phyloP scores from a whole-genome alignment of 2,888 invertebrate species.

The Macaria liturata region DNA sequence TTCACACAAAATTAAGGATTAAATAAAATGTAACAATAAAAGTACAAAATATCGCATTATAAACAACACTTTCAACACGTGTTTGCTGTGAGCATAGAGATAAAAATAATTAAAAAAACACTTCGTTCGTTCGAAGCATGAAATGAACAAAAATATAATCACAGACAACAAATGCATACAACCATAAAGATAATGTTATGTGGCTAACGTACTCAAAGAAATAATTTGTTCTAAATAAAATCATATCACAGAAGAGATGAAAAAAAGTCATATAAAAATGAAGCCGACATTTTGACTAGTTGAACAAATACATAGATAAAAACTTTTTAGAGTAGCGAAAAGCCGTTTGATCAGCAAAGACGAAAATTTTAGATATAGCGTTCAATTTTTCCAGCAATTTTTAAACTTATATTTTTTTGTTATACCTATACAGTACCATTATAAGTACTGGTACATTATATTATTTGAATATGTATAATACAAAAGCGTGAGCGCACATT shows the following conservation, averaged over 20 bases:
- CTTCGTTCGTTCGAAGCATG: not conserved
- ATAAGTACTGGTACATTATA: too few species aligned
- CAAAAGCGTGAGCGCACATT: constrained; percentile 12
- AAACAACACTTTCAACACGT: too few species aligned
- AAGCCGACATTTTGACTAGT: constrained; percentile 75
- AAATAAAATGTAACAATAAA: too few species aligned
- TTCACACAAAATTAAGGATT: too few species aligned
- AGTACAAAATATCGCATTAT: too few species aligned
- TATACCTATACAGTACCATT: too few species aligned
- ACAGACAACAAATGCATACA: constrained; percentile 35
- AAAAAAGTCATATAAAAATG: constrained; percentile 48
- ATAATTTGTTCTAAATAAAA: constrained; percentile 69
- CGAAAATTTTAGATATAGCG: not conserved
- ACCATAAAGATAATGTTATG: constrained; percentile 63
- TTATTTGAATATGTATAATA: constrained; percentile 18
- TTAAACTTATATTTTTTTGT: constrained; percentile 19
- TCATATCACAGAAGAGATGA: constrained; percentile 72
- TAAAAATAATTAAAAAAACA: too few species aligned
- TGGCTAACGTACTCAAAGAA: constrained; percentile 65
- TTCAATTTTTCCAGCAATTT: constrained; percentile 14
- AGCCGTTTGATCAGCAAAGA: constrained; percentile 30
- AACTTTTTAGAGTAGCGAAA: constrained; percentile 33
- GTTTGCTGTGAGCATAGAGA: too few species aligned
- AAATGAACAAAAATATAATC: constrained; percentile 15
- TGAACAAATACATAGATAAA: constrained; percentile 38